Conservation (phyloP, 30 jellyfish, hydroid and myxozoan species). For the Aurelia coerulea region DNA sequence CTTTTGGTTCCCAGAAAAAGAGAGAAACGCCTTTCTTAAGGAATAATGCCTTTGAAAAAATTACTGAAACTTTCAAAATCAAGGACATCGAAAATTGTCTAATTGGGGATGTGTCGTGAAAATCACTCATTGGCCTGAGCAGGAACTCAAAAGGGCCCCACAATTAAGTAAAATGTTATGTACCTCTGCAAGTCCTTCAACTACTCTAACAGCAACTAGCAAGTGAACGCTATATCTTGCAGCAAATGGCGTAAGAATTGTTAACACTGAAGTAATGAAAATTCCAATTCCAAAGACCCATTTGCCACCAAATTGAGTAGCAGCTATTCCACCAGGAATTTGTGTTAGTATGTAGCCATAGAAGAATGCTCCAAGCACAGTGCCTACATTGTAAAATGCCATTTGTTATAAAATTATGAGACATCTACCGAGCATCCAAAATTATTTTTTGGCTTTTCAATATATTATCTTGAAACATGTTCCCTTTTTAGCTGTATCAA, state of each 20-base stretch:
- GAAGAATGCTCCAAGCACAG: slow-evolving; percentile 67
- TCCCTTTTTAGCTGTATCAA: too few species aligned
- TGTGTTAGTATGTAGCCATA: slow-evolving; percentile 77
- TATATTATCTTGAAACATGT: too few species aligned
- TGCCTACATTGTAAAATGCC: slow-evolving; percentile 41
- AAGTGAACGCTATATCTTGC: slow-evolving; percentile 40
- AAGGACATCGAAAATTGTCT: too few species aligned
- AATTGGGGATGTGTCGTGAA: too few species aligned
- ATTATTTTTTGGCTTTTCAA: too few species aligned
- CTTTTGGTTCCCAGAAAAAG: too few species aligned
- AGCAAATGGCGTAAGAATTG: slow-evolving; percentile 76
- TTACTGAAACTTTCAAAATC: too few species aligned
- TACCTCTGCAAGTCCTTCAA: slow-evolving; percentile 41
- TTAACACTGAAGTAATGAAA: slow-evolving; percentile 59
- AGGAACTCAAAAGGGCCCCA: too few species aligned
- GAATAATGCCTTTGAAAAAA: too few species aligned
- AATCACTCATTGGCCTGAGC: too few species aligned
- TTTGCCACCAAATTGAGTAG: slow-evolving; percentile 62
- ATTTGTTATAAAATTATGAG: neutral
- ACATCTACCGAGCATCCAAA: neutral
- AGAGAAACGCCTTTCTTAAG: too few species aligned
- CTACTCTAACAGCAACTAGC: slow-evolving; percentile 57
- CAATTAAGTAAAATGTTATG: neutral
- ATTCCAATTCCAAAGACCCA: slow-evolving; percentile 74
- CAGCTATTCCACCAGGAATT: slow-evolving; percentile 75